A percentile compares a stretch with the other conserved stretches of the same genome.
phyloP scores from a whole-genome alignment of 1,140 invertebrate genomes.

The Lepidotrigona ventralis region DNA sequence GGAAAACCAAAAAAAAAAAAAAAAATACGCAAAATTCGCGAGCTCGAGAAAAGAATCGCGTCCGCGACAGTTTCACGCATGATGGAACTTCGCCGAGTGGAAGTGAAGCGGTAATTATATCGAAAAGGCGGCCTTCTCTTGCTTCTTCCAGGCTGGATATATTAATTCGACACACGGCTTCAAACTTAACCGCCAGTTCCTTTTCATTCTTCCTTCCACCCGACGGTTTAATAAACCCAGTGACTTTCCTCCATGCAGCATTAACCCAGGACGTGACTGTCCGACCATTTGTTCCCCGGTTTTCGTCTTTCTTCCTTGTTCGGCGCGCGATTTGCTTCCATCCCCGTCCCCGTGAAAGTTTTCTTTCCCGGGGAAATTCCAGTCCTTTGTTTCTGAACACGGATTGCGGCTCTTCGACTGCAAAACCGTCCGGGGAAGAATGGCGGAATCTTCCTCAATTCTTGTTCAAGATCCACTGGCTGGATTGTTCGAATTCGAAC shows the following conservation, averaged over 20 bases:
- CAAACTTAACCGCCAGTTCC: conserved; percentile 58
- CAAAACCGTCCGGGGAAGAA: not conserved
- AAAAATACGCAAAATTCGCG: too few relatives aligned
- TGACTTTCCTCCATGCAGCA: conserved; percentile 69
- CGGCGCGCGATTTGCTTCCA: conserved; percentile 31
- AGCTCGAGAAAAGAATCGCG: too few relatives aligned
- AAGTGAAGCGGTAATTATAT: not conserved
- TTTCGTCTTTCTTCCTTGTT: conserved; percentile 51
- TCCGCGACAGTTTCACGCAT: not conserved
- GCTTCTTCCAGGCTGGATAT: not conserved
- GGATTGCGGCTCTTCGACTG: not conserved
- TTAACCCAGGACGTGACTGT: conserved; percentile 69
- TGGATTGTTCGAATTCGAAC: not conserved
- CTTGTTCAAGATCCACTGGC: not conserved
- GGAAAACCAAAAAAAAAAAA: too few relatives aligned
- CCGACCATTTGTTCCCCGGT: conserved; percentile 58
- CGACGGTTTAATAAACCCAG: conserved; percentile 67
- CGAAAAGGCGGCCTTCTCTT: not conserved
- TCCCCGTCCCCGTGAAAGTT: conserved; percentile 12
- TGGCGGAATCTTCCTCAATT: not conserved
- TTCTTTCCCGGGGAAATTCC: conserved; percentile 16
- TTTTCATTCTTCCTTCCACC: conserved; percentile 57
- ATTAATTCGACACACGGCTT: conserved; percentile 63
- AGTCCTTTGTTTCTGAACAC: not conserved
- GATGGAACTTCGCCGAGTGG: fast-evolving